Evolutionary conservation across 2,888 invertebrate species (phyloP).

Genomic region (Nezara viridula): DNA sequence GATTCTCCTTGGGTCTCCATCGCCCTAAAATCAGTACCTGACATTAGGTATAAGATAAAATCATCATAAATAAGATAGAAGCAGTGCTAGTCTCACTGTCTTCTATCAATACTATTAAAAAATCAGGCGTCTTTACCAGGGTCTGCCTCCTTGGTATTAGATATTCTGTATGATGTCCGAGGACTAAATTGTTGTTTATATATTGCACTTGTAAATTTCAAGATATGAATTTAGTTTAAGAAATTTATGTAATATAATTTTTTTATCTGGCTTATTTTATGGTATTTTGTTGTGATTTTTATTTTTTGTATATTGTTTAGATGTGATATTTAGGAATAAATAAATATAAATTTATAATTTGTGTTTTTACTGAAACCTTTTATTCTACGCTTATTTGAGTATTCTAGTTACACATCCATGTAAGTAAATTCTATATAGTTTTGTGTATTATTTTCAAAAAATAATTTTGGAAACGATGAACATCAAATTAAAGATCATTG

Average conservation of each 20-base stretch:
- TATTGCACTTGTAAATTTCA: background rate
- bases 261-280: background rate
- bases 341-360: background rate
- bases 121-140: background rate
- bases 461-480: no score
- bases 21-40: background rate
- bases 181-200: background rate
- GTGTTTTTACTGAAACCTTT: background rate
- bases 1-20: background rate
- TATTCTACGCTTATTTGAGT: background rate
- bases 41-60: background rate
- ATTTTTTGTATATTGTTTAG: background rate
- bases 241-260: background rate
- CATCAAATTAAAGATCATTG: no score
- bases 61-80: no score
- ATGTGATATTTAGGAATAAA: background rate
- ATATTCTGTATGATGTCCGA: background rate
- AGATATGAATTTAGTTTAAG: background rate
- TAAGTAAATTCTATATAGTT: no score
- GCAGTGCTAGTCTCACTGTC: background rate
- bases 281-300: background rate
- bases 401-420: background rate
- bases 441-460: no score
- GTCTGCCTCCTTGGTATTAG: background rate
- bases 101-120: background rate